These are phyloP conservation scores for Luperina nickerlii DNA, from an alignment of 2,888 invertebrate genomes.

Conservation along the genomic window DNA sequence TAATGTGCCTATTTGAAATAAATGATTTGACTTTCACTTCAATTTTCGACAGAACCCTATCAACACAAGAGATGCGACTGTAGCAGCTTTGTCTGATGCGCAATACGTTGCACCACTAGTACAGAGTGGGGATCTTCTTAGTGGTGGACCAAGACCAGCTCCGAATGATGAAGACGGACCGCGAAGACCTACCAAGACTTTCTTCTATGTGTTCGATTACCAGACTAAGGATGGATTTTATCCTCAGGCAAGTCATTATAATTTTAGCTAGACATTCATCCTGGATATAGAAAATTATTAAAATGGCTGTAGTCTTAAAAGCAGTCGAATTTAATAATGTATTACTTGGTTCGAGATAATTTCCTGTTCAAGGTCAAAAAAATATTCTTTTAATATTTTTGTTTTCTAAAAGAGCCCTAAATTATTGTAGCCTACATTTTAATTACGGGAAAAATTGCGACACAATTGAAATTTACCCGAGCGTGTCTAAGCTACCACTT, in stretches of 20 bases:
- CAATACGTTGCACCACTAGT: slow-evolving; percentile 98
- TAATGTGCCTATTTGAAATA: too few relatives aligned
- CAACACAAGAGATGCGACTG: slow-evolving; percentile 96
- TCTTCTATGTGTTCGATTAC: slow-evolving; percentile 97
- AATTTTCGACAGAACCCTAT: slow-evolving; percentile 93
- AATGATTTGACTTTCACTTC: too few relatives aligned
- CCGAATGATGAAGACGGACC: slow-evolving; percentile 89
- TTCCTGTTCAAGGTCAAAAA: neutral
- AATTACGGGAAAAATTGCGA: neutral
- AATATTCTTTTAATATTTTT: neutral
- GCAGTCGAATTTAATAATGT: neutral
- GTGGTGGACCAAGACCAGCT: slow-evolving; percentile 92
- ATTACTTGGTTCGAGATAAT: neutral
- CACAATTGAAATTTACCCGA: neutral
- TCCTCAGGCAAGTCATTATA: slow-evolving; percentile 92
- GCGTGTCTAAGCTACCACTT: slow-evolving; percentile 22
- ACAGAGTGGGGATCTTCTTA: slow-evolving; percentile 95
- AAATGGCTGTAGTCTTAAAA: neutral
- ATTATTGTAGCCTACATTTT: slow-evolving; percentile 11
- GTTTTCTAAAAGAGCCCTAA: neutral
- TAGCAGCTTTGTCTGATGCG: slow-evolving; percentile 98
- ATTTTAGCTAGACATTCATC: neutral
- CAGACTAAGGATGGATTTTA: slow-evolving; percentile 97
- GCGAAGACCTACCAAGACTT: slow-evolving; percentile 93
- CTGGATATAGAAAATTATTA: neutral